phyloP scores from a whole-genome alignment of 2,888 invertebrate species.

The Agrotis puta region DNA sequence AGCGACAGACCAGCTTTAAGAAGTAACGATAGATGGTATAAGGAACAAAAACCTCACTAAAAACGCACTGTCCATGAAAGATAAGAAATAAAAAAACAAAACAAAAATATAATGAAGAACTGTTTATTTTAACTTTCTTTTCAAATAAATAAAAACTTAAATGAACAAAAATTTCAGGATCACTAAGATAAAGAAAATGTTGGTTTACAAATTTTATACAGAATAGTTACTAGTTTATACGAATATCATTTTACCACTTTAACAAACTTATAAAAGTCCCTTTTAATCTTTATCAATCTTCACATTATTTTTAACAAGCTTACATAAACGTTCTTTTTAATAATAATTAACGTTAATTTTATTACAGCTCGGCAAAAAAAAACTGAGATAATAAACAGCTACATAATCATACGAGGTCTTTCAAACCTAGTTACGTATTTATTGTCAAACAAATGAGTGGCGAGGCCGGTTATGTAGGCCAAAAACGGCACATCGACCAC shows the following conservation, averaged over 20 bases:
- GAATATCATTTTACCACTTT: constrained; percentile 67
- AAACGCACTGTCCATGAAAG: constrained; percentile 31
- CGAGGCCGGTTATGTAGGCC: constrained; percentile 17
- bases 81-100: constrained; percentile 66
- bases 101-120: constrained; percentile 78
- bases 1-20: neutral
- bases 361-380: constrained; percentile 64
- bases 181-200: constrained; percentile 73
- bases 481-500: constrained; percentile 31
- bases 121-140: constrained; percentile 76
- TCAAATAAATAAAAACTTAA: constrained; percentile 83
- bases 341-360: constrained; percentile 66
- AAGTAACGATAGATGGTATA: neutral
- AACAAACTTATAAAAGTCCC: constrained; percentile 54
- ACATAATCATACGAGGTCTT: constrained; percentile 60
- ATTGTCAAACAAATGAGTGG: constrained; percentile 28
- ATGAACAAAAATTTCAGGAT: constrained; percentile 80
- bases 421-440: constrained; percentile 64
- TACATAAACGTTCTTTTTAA: constrained; percentile 62
- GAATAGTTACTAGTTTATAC: constrained; percentile 42
- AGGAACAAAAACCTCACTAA: neutral
- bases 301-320: constrained; percentile 63
- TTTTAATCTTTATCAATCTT: constrained; percentile 53
- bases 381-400: constrained; percentile 64
- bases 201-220: constrained; percentile 75